A percentile compares a stretch with the other conserved stretches of the same genome.
Evolutionary conservation across 2,113 vertebrate species (phyloP).

Genomic region (Nettapus auritus): DNA sequence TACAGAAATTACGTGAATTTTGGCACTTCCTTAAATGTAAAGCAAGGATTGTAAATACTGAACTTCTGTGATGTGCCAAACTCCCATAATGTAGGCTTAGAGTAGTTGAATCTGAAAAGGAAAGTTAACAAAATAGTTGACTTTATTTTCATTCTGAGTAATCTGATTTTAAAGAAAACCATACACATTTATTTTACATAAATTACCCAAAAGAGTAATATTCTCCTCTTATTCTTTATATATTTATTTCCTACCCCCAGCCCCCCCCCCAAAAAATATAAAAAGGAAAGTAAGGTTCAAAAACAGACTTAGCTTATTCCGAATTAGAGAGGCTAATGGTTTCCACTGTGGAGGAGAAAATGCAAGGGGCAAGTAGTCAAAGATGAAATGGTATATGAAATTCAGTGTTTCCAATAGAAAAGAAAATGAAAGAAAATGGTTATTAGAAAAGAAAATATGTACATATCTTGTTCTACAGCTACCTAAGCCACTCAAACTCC

Average conservation of each 20-base stretch:
- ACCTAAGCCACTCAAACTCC: accelerated
- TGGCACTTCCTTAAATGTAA: conserved; percentile 20
- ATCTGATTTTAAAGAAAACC: conserved; percentile 13
- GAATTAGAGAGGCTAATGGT: not conserved
- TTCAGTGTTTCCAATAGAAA: not conserved
- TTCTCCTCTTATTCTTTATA: not conserved
- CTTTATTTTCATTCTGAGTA: conserved; percentile 4
- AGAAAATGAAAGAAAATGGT: not conserved
- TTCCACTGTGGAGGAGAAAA: not conserved
- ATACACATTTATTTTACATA: not conserved
- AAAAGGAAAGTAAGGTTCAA: not conserved
- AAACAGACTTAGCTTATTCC: not conserved
- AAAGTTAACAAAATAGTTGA: conserved; percentile 63
- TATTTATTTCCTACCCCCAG: not conserved
- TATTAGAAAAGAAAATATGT: not conserved
- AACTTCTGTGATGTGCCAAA: not conserved
- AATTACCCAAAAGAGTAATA: not conserved
- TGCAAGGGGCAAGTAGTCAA: not conserved
- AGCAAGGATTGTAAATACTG: conserved; percentile 52
- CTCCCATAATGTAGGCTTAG: conserved; percentile 1
- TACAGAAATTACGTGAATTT: conserved; percentile 14
- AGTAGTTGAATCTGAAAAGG: conserved; percentile 22
- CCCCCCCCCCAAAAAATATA: not conserved
- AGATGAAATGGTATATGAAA: not conserved
- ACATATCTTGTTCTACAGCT: not conserved